Evolutionary conservation across 2,888 invertebrate genomes (phyloP), one percentile per base, ranked within the genome.

Genomic region (Melinaea marsaeus): DNA sequence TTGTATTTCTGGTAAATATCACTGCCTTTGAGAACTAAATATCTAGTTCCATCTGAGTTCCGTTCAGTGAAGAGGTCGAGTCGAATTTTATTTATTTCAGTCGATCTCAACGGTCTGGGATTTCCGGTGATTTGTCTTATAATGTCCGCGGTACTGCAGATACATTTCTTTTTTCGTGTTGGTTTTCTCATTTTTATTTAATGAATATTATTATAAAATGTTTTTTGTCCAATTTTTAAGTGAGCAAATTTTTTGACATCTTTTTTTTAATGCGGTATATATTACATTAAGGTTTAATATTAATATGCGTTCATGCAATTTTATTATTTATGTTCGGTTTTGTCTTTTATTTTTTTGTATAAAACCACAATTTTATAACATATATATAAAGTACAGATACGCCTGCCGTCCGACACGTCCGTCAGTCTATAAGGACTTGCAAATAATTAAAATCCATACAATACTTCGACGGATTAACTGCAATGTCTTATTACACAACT

Each of bases 31-130:
- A 94, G 74, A 4, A 91, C 78, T 13, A 94, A 77, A 71, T 85
- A 83, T 2, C 84, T 90, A 0, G 88, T 91, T 0, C 92, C 91
- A 75, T 93, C 91, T 0, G 91, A 90, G 70, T 92, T 92, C 74
- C 92, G 86, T 71, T 92, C 90, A 0, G 89, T 90, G 22, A 90
- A 89, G 2, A 90, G 66, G 65, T 82, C 80, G 9, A 91, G 67
- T 56, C 82, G 68, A 47, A 84, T 81, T 72, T 79, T 72, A 60
- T 88, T 89, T 0, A 86, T 47, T 69, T 85, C 84, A 0, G 73
- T 73, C 0, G 9, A 33, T 1, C 46, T 34, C 4, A 90, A 55
- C 0, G 74, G 78, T 3, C 68, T 58, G 0, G 81, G 79, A 0
- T 60, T 42, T 0, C 79, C 78, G 0, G 85, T 83, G 2, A 90